Evolutionary conservation across 2,113 vertebrate species (phyloP).

Genomic region (Pitta sordida): DNA sequence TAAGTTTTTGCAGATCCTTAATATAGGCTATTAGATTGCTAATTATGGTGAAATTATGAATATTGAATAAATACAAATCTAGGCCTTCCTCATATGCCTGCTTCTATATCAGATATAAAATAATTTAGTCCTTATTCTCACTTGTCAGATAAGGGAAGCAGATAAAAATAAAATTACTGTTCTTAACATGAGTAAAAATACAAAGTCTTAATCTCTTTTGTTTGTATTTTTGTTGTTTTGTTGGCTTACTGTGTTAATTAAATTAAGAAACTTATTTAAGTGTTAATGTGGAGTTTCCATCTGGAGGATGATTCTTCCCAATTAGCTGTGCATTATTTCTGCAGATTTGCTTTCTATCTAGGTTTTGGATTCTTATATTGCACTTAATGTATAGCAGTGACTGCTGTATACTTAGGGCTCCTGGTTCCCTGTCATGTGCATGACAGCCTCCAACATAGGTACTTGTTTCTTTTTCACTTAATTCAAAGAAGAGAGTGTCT

Average conservation of each 20-base stretch:
- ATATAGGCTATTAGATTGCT: neutral
- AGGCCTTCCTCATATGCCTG: neutral
- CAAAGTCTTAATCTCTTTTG: neutral
- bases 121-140: neutral
- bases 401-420: neutral
- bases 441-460: neutral
- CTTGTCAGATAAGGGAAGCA: neutral
- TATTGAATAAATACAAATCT: neutral
- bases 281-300: neutral
- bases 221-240: neutral
- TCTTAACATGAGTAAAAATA: neutral
- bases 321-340: neutral
- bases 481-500: neutral
- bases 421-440: no score
- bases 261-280: neutral
- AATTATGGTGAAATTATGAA: neutral
- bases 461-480: neutral
- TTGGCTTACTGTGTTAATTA: neutral
- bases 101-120: neutral
- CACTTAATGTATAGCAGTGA: neutral
- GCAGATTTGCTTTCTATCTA: neutral
- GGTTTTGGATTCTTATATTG: neutral
- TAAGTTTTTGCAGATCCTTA: neutral
- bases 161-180: neutral
- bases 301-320: neutral